Conservation (phyloP, 30 jellyfish, hydroid and myxozoan genomes). For the Pseudorhiza aurosa region DNA sequence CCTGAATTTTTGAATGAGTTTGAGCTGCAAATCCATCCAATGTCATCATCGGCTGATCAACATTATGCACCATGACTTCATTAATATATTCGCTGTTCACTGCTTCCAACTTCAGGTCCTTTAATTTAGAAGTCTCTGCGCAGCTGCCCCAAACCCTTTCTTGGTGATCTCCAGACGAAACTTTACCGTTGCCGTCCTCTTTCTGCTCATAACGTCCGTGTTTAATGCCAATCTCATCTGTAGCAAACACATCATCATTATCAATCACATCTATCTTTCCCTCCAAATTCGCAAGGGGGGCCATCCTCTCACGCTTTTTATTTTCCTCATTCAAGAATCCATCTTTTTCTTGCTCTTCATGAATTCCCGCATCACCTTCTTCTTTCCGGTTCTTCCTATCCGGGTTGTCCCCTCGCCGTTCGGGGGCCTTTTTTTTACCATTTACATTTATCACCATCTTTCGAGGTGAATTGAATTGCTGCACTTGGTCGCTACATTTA, state of each 20-base stretch:
- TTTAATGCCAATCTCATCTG: not conserved
- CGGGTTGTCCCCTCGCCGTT: not conserved
- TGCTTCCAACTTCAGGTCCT: slow-evolving; percentile 13
- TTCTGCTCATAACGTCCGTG: not conserved
- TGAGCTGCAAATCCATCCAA: not conserved
- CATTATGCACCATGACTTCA: slow-evolving; percentile 37
- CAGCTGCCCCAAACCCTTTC: not conserved
- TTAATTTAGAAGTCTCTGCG: slow-evolving; percentile 1
- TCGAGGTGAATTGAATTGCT: slow-evolving; percentile 4
- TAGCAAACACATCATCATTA: slow-evolving; percentile 16
- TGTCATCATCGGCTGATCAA: slow-evolving; percentile 7
- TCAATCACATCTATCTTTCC: slow-evolving; percentile 31
- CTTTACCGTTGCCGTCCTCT: not conserved
- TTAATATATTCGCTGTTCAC: slow-evolving; percentile 36
- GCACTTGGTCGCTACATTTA: not conserved
- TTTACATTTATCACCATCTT: slow-evolving; percentile 58
- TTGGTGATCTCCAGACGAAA: not conserved
- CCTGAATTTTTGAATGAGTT: not conserved
- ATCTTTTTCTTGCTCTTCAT: too few relatives aligned
- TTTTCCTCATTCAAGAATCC: too few relatives aligned
- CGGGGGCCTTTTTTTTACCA: slow-evolving; percentile 26
- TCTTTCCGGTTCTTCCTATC: not conserved
- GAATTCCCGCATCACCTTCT: not conserved
- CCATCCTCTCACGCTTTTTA: too few relatives aligned
- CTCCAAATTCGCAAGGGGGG: slow-evolving; percentile 7